Conservation (phyloP, 2,888 invertebrate species). For the Dasysyrphus tricinctus region DNA sequence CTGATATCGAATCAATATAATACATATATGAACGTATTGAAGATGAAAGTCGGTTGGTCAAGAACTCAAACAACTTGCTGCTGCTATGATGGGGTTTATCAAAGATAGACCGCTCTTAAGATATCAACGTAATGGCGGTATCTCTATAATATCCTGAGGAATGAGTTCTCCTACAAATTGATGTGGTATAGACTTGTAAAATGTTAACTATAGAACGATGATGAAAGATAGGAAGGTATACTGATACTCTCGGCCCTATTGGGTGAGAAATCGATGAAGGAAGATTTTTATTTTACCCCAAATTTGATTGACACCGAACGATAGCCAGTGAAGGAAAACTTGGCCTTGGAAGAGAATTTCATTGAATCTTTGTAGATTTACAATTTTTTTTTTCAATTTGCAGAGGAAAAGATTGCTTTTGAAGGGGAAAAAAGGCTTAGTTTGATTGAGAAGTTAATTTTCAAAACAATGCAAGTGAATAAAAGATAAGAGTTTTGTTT, state of each 20-base stretch:
- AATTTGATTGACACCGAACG: conserved; percentile 64
- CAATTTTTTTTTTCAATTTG: conserved; percentile 62
- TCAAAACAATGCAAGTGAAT: conserved; percentile 12
- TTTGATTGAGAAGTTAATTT: conserved; percentile 27
- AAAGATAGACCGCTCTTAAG: conserved; percentile 10
- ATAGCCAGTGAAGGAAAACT: conserved; percentile 30
- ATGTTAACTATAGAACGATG: background rate
- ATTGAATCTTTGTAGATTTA: conserved; percentile 51
- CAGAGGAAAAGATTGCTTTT: background rate
- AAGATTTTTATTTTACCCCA: conserved; percentile 55
- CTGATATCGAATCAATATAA: conserved; percentile 20
- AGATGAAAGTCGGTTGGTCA: conserved; percentile 10
- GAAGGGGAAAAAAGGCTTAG: conserved; percentile 10
- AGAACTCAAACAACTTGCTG: conserved; percentile 1
- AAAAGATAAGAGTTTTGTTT: background rate
- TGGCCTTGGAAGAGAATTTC: conserved; percentile 35
- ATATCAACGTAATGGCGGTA: conserved; percentile 29
- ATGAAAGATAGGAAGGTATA: conserved; percentile 2
- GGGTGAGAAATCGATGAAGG: conserved; percentile 58
- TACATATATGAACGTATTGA: background rate
- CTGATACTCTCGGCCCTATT: background rate
- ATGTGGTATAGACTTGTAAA: conserved; percentile 17
- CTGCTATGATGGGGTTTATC: background rate
- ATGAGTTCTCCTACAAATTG: conserved; percentile 5
- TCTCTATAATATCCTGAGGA: background rate